phyloP scores from a whole-genome alignment of 2,888 invertebrate genomes.

The Heliconius aoede region DNA sequence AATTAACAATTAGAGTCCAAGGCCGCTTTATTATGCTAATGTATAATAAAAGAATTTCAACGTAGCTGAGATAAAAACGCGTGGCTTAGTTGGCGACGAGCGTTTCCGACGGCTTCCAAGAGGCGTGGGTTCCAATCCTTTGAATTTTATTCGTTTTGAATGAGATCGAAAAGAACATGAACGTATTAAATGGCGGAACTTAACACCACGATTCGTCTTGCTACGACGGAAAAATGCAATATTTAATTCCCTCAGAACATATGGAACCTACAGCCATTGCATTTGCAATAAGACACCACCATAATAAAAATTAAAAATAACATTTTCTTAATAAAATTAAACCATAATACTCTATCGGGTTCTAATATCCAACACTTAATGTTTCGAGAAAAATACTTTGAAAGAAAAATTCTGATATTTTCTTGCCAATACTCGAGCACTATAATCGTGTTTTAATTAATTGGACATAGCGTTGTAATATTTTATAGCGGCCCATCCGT shows the following conservation, averaged over 20 bases:
- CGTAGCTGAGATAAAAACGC: too few species aligned
- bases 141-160: too few species aligned
- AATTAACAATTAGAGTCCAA: too few species aligned
- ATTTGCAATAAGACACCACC: background rate
- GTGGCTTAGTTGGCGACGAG: too few species aligned
- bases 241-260: too few species aligned
- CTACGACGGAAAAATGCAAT: background rate
- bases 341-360: background rate
- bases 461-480: background rate
- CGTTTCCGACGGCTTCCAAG: too few species aligned
- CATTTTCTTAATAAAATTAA: background rate
- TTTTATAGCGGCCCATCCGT: too few species aligned
- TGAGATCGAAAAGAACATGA: too few species aligned
- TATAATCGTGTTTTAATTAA: constrained; percentile 2
- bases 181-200: background rate
- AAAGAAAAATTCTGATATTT: constrained; percentile 13
- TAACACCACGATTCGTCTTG: too few species aligned
- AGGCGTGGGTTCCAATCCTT: too few species aligned
- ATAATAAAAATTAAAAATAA: background rate
- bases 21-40: too few species aligned
- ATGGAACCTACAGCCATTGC: background rate
- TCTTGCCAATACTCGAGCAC: background rate
- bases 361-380: background rate
- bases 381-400: background rate
- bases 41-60: too few species aligned